Base-by-base conservation (phyloP, 2,888 invertebrate genomes). In the Pandemis heparana region DNA sequence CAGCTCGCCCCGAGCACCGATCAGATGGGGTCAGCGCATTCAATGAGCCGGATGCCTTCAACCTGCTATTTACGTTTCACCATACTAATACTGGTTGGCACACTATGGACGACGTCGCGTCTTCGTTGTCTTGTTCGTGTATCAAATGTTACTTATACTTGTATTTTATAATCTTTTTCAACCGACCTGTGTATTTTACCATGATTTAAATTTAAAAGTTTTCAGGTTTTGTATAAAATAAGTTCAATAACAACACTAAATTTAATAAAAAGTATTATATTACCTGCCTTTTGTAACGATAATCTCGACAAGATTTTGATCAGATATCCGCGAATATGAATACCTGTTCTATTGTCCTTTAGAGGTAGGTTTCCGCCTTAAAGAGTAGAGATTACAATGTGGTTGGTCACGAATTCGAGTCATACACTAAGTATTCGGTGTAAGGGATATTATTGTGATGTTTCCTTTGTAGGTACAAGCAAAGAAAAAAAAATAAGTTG, bases 21-120 rank as follows among this genome's bases (percentile, higher is more conserved):
- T 93, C 94, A 94, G 92, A 94, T 94, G 93, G 89, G 94, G 94
- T 94, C 94, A 93, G 89, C 92, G 92, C 89, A 92, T 94, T 94
- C 91, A 93, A 93, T 94, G 89, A 92, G 91, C 90, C 93, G 94
- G 93, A 94, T 93, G 89, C 90, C 89, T 89, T 85, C 87, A 91
- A 92, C 93, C 91, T 90, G 92, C 92, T 92, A 90, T 92, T 92
- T 92, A 92, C 90, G 92, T 92, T 92, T 92, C 91, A 88, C 92
- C 91, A 89, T 92, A 91, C 89, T 82, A 81, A 89, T 91, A 90
- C 89, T 88, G 83, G 92, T 90, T 91, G 92, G 91, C 91, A 92
- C 91, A 92, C 90, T 92, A 92, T 91, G 89, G 86, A 82, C 84
- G 86, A 85, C 87, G 83, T 85, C 87, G 89, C 70, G 10, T 70